Conservation (phyloP, 2,888 invertebrate species). For the Apoderus coryli region DNA sequence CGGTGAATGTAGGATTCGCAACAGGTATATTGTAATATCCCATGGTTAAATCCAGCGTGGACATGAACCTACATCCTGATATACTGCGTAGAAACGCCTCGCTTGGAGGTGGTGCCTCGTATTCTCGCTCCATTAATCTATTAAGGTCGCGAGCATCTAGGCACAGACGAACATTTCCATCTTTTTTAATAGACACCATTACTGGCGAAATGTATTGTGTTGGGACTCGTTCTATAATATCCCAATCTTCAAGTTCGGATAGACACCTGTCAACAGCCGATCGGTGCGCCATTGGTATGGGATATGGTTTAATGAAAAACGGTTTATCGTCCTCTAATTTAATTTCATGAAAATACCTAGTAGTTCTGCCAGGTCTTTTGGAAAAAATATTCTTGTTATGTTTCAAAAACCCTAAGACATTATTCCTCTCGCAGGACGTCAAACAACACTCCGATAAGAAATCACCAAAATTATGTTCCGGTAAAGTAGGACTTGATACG, state of each 20-base stretch:
- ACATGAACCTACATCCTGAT: too few species aligned
- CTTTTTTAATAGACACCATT: conserved; percentile 13
- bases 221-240: conserved; percentile 3
- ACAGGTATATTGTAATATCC: too few species aligned
- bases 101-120: conserved; percentile 12
- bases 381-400: too few species aligned
- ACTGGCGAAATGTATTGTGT: conserved; percentile 13
- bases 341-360: conserved; percentile 9
- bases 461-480: too few species aligned
- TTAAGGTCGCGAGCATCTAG: conserved; percentile 16
- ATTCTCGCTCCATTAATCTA: conserved; percentile 10
- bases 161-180: conserved; percentile 13
- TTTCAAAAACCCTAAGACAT: too few species aligned
- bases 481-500: too few species aligned
- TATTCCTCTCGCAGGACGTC: too few species aligned
- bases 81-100: too few species aligned
- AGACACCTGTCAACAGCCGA: conserved; percentile 5
- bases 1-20: too few species aligned
- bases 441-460: too few species aligned
- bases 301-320: conserved; percentile 12
- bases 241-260: conserved; percentile 2
- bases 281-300: conserved; percentile 10
- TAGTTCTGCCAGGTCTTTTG: conserved; percentile 7
- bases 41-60: too few species aligned
- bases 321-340: conserved; percentile 5